A percentile compares a stretch with the other conserved stretches of the same genome.
phyloP scores from a whole-genome alignment of 2,113 vertebrate genomes.

The Leptocoma aspasia region DNA sequence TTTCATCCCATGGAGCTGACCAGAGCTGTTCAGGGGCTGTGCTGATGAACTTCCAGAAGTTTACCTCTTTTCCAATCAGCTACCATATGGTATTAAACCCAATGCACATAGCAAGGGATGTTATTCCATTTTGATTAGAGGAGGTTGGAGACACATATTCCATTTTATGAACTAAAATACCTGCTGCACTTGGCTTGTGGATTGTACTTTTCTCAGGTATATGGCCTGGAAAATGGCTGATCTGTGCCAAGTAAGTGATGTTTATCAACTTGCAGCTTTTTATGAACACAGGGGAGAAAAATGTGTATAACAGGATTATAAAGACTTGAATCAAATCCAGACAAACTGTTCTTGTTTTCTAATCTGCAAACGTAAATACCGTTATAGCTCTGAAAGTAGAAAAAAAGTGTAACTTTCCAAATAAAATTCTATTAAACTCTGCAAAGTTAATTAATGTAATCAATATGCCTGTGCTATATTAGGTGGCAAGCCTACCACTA shows the following conservation, averaged over 20 bases:
- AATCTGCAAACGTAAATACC: slow-evolving; percentile 29
- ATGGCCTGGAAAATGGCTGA: slow-evolving; percentile 30
- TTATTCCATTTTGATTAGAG: slow-evolving; percentile 23
- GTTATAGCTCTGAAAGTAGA: neutral
- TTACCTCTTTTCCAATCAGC: slow-evolving; percentile 1
- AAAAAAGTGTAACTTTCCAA: slow-evolving; percentile 37
- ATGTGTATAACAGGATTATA: slow-evolving; percentile 36
- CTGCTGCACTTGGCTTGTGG: slow-evolving; percentile 39
- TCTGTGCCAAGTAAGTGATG: slow-evolving; percentile 48
- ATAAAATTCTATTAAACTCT: slow-evolving; percentile 49
- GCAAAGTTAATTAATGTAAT: slow-evolving; percentile 53
- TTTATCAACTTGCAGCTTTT: slow-evolving; percentile 48
- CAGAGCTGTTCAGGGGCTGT: neutral
- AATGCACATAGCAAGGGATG: neutral
- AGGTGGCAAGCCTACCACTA: neutral
- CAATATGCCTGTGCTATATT: slow-evolving; percentile 4
- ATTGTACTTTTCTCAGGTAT: slow-evolving; percentile 54
- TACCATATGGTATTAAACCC: slow-evolving; percentile 49
- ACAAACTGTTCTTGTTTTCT: slow-evolving; percentile 41
- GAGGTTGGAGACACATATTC: slow-evolving; percentile 14
- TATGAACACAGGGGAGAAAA: slow-evolving; percentile 34
- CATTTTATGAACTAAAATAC: slow-evolving; percentile 40
- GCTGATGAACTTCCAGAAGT: neutral
- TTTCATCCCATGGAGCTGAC: neutral
- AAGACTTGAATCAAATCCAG: slow-evolving; percentile 60